Evolutionary conservation across 2,888 invertebrate genomes (phyloP), one percentile per base, ranked within the genome.

Genomic region (Nebria salina): DNA sequence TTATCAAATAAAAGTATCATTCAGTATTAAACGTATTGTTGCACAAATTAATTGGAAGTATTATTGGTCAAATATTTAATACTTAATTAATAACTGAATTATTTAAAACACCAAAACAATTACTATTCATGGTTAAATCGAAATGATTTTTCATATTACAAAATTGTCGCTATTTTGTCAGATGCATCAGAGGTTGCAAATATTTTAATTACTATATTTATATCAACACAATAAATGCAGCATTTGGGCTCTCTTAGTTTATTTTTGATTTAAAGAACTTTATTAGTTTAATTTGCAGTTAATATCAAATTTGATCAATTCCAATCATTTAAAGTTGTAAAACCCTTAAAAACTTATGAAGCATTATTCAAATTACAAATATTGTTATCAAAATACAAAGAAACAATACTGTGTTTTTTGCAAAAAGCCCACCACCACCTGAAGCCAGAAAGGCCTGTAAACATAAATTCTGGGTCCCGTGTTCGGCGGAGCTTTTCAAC

Each of bases 381-480:
- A 82, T 84, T 85, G 83, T 86, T 88, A 77, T 90, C 90, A 84
- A 90, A 92, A 86, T 92, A 92, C 76, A 93, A 87, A 77, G 94
- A 94, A 1, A 94, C 93, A 83, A 95, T 93, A 80, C 93, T 93
- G 89, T 95, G 93, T 86, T 94, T 94, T 88, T 94, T 94, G 89
- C 94, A 94, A 86, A 95, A 95, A 0, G 94, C 94, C 95, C 95
- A 95, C 95, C 95, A 95, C 95, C 95, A 95, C 13, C 94, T 89
- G 85, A 93, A 95, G 0, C 94, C 94, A 26, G 92, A 92, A n/a
- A 94, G 89, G n/a, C 93, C 93, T 80, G 92, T 91, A 85, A 94
- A 94, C 83, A 91, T 88, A 86, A 94, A 94, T 83, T 90, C 90
- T 2, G 94, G 93, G 82, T 94, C 93, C 83, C 93, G 89, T 65